Evolutionary conservation across 2,888 invertebrate genomes (phyloP).

Genomic region (Dusona sp.): DNA sequence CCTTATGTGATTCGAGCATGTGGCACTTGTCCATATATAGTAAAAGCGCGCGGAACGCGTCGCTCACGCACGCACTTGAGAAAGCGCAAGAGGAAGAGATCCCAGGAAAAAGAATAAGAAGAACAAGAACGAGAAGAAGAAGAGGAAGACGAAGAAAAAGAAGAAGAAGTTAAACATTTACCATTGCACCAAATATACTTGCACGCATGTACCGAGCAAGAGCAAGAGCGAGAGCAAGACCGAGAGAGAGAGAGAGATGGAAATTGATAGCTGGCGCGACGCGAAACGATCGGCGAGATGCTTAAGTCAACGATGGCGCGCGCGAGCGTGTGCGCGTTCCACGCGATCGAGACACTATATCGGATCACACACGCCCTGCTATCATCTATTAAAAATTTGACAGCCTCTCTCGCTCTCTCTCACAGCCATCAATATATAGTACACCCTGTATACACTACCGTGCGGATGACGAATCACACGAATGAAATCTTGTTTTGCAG

Average conservation of each 20-base stretch:
- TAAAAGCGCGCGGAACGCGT: constrained; percentile 60
- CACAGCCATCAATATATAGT: not conserved
- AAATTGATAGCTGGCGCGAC: constrained; percentile 59
- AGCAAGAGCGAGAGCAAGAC: not conserved
- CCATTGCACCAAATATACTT: constrained; percentile 20
- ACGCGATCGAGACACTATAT: constrained; percentile 18
- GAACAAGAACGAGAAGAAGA: not conserved
- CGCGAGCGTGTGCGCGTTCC: constrained; percentile 6
- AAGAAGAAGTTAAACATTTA: not conserved
- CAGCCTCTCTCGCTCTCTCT: not conserved
- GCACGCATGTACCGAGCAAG: not conserved
- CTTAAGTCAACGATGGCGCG: constrained; percentile 24
- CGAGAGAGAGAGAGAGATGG: constrained; percentile 33
- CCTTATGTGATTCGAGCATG: constrained; percentile 41
- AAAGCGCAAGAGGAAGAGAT: constrained; percentile 32
- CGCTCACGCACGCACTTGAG: constrained; percentile 51
- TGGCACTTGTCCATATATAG: constrained; percentile 70
- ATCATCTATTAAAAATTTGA: constrained; percentile 54
- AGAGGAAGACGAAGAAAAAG: not conserved
- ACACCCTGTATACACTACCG: not conserved
- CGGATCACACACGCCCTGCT: constrained; percentile 42
- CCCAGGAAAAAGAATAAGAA: constrained; percentile 15
- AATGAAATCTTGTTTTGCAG: constrained; percentile 39
- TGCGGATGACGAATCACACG: constrained; percentile 46
- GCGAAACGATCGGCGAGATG: constrained; percentile 56